Conservation (phyloP, 2,888 invertebrate species). For the Torymus aiolomorphi region DNA sequence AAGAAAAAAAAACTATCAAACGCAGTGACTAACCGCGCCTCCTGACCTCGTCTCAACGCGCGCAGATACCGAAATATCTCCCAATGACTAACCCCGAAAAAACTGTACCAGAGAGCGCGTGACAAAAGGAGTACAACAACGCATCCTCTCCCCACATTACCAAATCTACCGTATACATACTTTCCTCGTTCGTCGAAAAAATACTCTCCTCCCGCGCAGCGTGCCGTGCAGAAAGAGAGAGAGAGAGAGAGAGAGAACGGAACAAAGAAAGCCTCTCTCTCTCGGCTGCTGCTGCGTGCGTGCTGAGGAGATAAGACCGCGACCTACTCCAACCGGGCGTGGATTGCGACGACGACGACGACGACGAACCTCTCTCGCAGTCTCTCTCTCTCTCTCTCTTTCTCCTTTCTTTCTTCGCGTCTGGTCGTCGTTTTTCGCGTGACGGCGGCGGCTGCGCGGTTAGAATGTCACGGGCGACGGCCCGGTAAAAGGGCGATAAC, state of each 20-base stretch:
- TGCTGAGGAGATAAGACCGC: conserved; percentile 59
- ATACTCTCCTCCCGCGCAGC: too few relatives aligned
- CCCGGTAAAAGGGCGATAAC: conserved; percentile 12
- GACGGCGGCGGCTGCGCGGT: background rate
- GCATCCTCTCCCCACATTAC: too few relatives aligned
- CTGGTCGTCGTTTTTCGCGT: background rate
- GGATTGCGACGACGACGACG: conserved; percentile 51
- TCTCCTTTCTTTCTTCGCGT: conserved; percentile 1
- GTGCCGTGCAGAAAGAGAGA: background rate
- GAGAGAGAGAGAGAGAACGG: background rate
- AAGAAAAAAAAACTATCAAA: too few relatives aligned
- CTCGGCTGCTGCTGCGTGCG: conserved; percentile 35
- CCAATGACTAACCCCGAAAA: too few relatives aligned
- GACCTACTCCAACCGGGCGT: conserved; percentile 66
- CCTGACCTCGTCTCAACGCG: background rate
- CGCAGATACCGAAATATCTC: too few relatives aligned
- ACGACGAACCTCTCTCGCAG: background rate
- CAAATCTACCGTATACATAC: too few relatives aligned
- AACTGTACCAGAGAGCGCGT: too few relatives aligned
- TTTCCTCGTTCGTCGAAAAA: too few relatives aligned
- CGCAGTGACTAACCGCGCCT: too few relatives aligned
- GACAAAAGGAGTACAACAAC: too few relatives aligned
- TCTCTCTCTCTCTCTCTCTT: conserved; percentile 20
- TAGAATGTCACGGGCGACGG: conserved; percentile 44
- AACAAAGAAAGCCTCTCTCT: conserved; percentile 9